Base-by-base conservation (phyloP, 2,797 vertebrate species). In the Eurystomus glaucurus region DNA sequence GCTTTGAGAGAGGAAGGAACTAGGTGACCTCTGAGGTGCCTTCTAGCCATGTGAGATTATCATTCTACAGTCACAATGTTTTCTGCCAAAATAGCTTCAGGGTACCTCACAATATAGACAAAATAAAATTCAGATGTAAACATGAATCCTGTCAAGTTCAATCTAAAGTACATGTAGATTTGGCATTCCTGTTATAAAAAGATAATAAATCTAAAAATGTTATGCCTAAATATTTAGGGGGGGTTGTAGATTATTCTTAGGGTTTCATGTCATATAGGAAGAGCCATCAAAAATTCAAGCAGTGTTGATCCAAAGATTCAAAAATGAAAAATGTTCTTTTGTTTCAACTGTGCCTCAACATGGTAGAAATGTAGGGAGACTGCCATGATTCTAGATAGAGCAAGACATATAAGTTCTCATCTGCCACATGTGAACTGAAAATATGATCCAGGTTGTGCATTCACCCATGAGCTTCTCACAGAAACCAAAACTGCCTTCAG, bases 41-140 rank as follows among this genome's bases (percentile, higher is more conserved):
- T 78, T 81, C 45, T 77, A 94, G 43, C 9, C 18, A 29, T 17
- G 8, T 31, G 77, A 55, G 39, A 23, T 62, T 70, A 35, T 71
- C 11, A 1, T 46, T 84, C 48, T 10, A 69, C 0, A 0, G 5
- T n/a, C 65, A 58, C 0, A 0, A n/a, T 61, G 31, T 43, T 75
- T 86, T 81, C 79, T 82, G 70, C 45, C 55, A 79, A 76, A 81
- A 76, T 25, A 54, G n/a, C 62, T 76, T 90, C 46, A 92, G 66
- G 17, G 25, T 79, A 28, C 23, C 39, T 82, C 31, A 62, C 14
- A 41, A 37, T 37, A 58, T 0, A 72, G 50, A 48, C 64, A 68
- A 87, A 80, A 72, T 9, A 33, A 51, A 84, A 85, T 85, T 68
- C 62, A 82, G 50, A 29, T 50, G 43, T 66, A 76, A 94, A 76